A percentile compares a stretch with the other conserved stretches of the same genome.
Evolutionary conservation across 2,797 vertebrate species (phyloP).

Genomic region (Alcedo quadribrachys): DNA sequence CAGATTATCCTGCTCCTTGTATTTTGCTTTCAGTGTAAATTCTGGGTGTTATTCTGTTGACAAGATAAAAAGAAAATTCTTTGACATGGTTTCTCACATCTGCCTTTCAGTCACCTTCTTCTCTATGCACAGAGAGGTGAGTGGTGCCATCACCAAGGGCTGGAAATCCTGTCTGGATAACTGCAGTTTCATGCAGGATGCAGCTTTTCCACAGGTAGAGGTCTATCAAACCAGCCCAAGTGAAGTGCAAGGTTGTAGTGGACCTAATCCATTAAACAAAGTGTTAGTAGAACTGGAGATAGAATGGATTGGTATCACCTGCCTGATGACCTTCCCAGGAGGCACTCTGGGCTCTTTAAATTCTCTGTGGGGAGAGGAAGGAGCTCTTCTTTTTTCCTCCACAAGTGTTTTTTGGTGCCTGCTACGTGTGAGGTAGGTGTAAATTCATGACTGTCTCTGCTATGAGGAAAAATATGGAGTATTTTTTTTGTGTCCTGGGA

Average conservation of each 20-base stretch:
- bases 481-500: background rate
- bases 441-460: background rate
- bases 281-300: background rate
- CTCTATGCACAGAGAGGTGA: background rate
- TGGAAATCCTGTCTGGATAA: background rate
- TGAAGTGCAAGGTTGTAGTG: background rate
- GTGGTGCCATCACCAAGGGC: background rate
- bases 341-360: background rate
- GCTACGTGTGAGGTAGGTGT: background rate
- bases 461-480: background rate
- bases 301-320: background rate
- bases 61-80: background rate
- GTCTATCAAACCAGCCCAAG: background rate
- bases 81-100: background rate
- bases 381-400: accelerated
- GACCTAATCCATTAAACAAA: background rate
- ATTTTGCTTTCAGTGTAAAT: background rate
- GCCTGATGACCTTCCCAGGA: background rate
- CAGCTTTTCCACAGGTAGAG: background rate
- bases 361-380: background rate
- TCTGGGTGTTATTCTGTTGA: background rate
- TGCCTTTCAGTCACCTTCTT: background rate
- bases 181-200: background rate
- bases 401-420: accelerated
- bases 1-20: background rate